Percentiles rank a stretch among this genome's conserved stretches.
Conservation (phyloP, 2,797 vertebrate species). For the Huso huso region DNA sequence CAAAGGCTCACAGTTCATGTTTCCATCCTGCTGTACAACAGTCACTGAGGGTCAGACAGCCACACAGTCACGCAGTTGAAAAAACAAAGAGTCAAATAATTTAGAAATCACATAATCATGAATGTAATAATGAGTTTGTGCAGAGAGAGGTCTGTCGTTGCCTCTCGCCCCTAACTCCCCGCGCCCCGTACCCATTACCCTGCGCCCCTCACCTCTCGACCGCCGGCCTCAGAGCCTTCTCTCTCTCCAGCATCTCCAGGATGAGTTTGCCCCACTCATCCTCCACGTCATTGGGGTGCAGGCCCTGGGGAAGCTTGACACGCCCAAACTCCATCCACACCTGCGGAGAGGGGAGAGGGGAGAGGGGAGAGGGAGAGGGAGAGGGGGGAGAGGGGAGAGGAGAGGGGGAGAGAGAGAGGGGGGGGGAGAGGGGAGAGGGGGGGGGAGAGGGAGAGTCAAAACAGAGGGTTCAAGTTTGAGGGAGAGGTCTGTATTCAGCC, state of each 20-base stretch:
- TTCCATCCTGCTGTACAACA: too few species aligned
- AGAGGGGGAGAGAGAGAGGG: too few species aligned
- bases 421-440: too few species aligned
- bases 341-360: conserved; percentile 38
- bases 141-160: background rate
- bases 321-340: conserved; percentile 95
- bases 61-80: too few species aligned
- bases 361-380: too few species aligned
- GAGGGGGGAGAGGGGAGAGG: too few species aligned
- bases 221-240: conserved; percentile 85
- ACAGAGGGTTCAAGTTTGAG: too few species aligned
- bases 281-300: conserved; percentile 90
- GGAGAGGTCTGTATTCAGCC: too few species aligned
- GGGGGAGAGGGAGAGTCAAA: too few species aligned
- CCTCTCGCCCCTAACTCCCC: background rate
- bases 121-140: conserved; percentile 7
- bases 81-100: too few species aligned
- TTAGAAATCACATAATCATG: fast-evolving
- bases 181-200: background rate
- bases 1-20: too few species aligned
- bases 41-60: too few species aligned
- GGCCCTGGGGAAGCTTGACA: conserved; percentile 84
- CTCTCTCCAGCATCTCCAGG: conserved; percentile 92
- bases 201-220: conserved; percentile 73
- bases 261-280: conserved; percentile 97